Evolutionary conservation across 2,888 invertebrate species (phyloP).

Genomic region (Andrena praecox): DNA sequence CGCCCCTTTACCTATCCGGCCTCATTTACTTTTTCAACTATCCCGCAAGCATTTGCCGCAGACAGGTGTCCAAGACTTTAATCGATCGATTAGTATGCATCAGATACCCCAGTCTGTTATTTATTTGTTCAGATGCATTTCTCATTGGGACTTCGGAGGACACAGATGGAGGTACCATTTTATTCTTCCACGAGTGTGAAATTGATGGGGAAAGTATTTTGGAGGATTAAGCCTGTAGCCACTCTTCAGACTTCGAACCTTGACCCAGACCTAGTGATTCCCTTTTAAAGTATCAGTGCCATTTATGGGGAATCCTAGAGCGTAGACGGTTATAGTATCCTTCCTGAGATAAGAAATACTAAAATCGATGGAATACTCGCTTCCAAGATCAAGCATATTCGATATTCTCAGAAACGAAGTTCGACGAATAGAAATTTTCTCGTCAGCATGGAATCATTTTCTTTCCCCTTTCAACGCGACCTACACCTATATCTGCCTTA

Average conservation of each 20-base stretch:
- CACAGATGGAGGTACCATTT: background rate
- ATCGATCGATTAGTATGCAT: background rate
- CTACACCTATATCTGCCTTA: background rate
- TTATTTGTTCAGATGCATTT: background rate
- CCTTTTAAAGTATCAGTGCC: background rate
- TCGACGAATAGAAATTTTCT: background rate
- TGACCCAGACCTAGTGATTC: background rate
- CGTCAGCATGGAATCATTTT: background rate
- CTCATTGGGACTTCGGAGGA: background rate
- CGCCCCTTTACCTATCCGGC: background rate
- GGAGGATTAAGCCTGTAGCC: no score
- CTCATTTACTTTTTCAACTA: constrained; percentile 22
- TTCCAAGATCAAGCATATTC: no score
- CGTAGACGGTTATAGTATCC: no score
- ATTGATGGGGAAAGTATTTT: no score
- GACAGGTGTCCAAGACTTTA: constrained; percentile 33
- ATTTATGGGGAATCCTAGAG: no score
- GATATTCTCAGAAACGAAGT: no score
- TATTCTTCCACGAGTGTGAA: background rate
- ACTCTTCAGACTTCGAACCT: background rate
- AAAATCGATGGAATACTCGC: no score
- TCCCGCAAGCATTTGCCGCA: constrained; percentile 47
- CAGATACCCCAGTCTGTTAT: background rate
- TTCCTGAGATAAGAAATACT: no score
- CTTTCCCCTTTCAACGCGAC: background rate